A percentile compares a stretch with the other conserved stretches of the same genome.
These are phyloP conservation scores for Amiota minor DNA, from an alignment of 2,888 invertebrate species.

Conservation along the genomic window DNA sequence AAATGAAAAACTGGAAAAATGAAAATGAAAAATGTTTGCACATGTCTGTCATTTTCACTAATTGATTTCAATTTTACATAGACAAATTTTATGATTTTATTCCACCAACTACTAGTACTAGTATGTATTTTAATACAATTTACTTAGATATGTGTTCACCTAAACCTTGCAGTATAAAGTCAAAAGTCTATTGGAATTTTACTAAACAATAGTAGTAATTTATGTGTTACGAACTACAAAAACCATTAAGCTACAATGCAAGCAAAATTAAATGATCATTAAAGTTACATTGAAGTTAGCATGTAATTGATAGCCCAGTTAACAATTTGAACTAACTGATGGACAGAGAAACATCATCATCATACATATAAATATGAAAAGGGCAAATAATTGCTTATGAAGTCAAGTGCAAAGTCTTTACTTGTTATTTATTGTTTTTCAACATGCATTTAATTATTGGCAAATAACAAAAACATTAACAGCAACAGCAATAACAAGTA, in stretches of 20 bases:
- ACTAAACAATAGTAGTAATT: not conserved
- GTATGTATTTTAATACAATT: no score
- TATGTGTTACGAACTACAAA: not conserved
- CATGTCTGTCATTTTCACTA: no score
- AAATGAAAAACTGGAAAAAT: no score
- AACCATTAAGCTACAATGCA: not conserved
- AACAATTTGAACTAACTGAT: conserved; percentile 44
- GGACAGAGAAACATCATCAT: not conserved
- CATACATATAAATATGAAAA: not conserved
- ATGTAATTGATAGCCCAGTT: conserved; percentile 25
- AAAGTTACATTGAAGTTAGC: conserved; percentile 21
- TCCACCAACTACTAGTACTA: no score
- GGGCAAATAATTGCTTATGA: conserved; percentile 44
- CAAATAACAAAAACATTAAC: conserved; percentile 1
- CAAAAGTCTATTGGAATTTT: conserved; percentile 9
- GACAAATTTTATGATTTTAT: no score
- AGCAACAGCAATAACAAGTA: conserved; percentile 41
- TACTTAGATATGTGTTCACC: no score
- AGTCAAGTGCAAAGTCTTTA: conserved; percentile 21
- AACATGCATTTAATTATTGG: conserved; percentile 9
- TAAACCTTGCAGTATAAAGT: conserved; percentile 3
- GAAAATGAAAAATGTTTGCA: conserved; percentile 5
- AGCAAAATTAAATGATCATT: conserved; percentile 8
- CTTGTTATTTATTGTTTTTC: not conserved
- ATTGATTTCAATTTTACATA: no score